These are phyloP conservation scores for Myathropa florea DNA, from an alignment of 2,888 invertebrate genomes.

Conservation along the genomic window DNA sequence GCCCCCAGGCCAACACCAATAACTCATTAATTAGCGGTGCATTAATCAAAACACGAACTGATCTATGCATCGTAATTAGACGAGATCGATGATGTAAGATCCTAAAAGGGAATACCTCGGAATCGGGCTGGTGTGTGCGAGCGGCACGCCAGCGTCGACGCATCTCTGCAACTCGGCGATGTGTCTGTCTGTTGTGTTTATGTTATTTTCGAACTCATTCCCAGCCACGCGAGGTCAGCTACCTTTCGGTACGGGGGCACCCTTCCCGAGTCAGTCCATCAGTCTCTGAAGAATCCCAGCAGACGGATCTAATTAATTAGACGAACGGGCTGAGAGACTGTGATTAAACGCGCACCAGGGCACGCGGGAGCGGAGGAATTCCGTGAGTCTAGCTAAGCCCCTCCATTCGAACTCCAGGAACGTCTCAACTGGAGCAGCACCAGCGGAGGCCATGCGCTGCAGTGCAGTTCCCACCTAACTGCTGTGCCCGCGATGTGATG, in stretches of 20 bases:
- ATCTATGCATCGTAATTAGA: conserved; percentile 65
- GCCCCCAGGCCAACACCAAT: conserved; percentile 38
- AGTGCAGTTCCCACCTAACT: conserved; percentile 55
- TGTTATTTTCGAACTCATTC: conserved; percentile 51
- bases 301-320: conserved; percentile 66
- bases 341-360: conserved; percentile 48
- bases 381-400: conserved; percentile 20
- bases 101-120: conserved; percentile 23
- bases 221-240: conserved; percentile 40
- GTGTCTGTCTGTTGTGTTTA: neutral
- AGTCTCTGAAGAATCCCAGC: conserved; percentile 1
- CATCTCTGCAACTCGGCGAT: neutral
- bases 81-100: conserved; percentile 69
- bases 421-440: conserved; percentile 59
- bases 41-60: conserved; percentile 66
- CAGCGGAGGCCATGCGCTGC: neutral
- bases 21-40: conserved; percentile 63
- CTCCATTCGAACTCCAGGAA: conserved; percentile 47
- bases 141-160: neutral
- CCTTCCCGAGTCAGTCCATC: neutral
- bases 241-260: conserved; percentile 20
- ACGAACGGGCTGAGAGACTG: conserved; percentile 50
- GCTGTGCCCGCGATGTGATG: neutral
- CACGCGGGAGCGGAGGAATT: conserved; percentile 16
- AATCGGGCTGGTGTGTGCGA: neutral